Evolutionary conservation across 1,140 invertebrate genomes (phyloP).

Genomic region (Microplitis demolitor): DNA sequence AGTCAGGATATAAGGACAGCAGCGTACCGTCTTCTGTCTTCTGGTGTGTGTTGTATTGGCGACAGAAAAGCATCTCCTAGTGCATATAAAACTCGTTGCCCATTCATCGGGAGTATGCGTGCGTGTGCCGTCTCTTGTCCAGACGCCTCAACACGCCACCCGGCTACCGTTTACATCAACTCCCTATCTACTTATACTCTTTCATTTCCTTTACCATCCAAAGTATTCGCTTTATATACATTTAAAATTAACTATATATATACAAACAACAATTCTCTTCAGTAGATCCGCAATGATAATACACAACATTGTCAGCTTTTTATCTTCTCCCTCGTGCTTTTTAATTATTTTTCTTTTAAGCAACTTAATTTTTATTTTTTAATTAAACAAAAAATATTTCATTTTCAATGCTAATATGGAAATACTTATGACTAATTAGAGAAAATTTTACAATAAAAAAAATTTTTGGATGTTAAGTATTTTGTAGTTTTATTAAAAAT

Average conservation of each 20-base stretch:
- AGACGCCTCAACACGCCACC: slow-evolving; percentile 32
- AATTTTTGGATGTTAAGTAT: too few relatives aligned
- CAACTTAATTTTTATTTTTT: too few relatives aligned
- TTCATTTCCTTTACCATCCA: background rate
- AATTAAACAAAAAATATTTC: too few relatives aligned
- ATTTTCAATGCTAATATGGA: too few relatives aligned
- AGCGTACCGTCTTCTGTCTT: too few relatives aligned
- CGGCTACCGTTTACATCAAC: slow-evolving; percentile 45
- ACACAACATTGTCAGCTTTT: too few relatives aligned
- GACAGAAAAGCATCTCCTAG: background rate
- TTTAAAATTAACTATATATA: background rate
- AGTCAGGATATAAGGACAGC: background rate
- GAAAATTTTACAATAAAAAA: too few relatives aligned
- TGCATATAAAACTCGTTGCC: slow-evolving; percentile 17
- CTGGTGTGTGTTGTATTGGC: background rate
- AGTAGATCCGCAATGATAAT: background rate
- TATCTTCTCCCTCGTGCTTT: too few relatives aligned
- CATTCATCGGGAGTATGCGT: slow-evolving; percentile 36
- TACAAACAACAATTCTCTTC: background rate
- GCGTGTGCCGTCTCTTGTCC: slow-evolving; percentile 38
- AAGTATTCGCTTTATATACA: background rate
- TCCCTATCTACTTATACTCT: background rate
- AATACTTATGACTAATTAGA: too few relatives aligned
- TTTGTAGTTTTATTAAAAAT: too few relatives aligned
- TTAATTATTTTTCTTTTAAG: too few relatives aligned